phyloP scores from a whole-genome alignment of 2,888 invertebrate genomes.

The Frankliniella fusca region DNA sequence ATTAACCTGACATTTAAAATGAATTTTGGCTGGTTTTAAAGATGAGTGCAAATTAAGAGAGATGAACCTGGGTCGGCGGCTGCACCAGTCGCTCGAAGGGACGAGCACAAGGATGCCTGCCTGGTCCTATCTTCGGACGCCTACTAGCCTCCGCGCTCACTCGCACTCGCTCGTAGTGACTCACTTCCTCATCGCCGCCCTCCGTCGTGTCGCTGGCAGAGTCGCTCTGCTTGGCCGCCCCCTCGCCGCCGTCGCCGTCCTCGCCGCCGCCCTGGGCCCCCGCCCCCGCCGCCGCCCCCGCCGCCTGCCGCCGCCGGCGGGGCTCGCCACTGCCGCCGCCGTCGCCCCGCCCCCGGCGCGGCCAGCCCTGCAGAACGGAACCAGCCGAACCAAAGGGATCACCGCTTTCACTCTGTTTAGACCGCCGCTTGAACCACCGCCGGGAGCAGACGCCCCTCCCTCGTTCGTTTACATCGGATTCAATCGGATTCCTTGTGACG shows the following conservation, averaged over 20 bases:
- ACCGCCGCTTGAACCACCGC: not conserved
- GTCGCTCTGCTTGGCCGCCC: not conserved
- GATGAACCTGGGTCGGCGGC: no score
- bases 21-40: no score
- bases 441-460: not conserved
- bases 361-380: not conserved
- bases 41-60: no score
- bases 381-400: no score
- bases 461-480: not conserved
- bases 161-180: no score
- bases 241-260: not conserved
- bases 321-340: not conserved
- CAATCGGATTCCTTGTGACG: not conserved
- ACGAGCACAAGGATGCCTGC: no score
- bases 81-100: no score
- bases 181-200: not conserved
- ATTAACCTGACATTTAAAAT: no score
- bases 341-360: not conserved
- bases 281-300: not conserved
- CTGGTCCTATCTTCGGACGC: no score
- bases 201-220: not conserved
- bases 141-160: no score
- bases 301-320: not conserved
- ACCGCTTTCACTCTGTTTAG: not conserved
- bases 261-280: not conserved